Evolutionary conservation across 2,113 vertebrate species (phyloP), one percentile per base, ranked within the genome.

Genomic region (Rhadina sibilatrix): DNA sequence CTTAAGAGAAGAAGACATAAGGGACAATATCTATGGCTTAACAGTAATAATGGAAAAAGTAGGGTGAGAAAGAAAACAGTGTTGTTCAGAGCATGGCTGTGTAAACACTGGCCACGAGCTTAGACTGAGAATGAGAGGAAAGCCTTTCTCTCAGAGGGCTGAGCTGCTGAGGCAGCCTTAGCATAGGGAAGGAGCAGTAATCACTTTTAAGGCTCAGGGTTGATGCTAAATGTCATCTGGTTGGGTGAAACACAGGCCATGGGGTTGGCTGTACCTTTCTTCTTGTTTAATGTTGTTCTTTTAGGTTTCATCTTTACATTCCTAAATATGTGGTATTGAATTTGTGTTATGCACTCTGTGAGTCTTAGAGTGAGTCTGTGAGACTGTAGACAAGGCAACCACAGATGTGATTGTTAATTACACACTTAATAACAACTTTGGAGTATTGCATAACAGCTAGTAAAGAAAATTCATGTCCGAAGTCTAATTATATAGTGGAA

Each of bases 121-220:
- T 18, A 25, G 25, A 5, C 0, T 52, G 61, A 61, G 65, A 54
- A 40, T 15, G 65, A 68, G 81, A 53, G 31, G 37, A 65, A 28
- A 59, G 15, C 46, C 33, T 69, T 79, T 76, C 28, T 33, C 30
- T 69, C 17, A 11, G 47, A 68, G 23, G 49, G 30, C 53, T 30
- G 3, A 30, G 89, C 31, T 83, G 53, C 52, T 40, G 44, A 16
- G 71, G 49, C 49, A 61, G 44, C 59, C 46, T 40, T 72, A 2
- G 3, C 2, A 0, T 2, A 8, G 7, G 3, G 21, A 12, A 60
- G 75, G 54, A 65, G 35, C n/a, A 35, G 31, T 1, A 20, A 40
- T 11, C 16, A 19, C 11, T 47, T 40, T 5, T 16, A 54, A 46
- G 35, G 44, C 30, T 59, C 30, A 18, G 54, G 27, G 15, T 52